These are phyloP conservation scores for Caerostris darwini DNA, from an alignment of 1,140 invertebrate genomes.

Conservation along the genomic window DNA sequence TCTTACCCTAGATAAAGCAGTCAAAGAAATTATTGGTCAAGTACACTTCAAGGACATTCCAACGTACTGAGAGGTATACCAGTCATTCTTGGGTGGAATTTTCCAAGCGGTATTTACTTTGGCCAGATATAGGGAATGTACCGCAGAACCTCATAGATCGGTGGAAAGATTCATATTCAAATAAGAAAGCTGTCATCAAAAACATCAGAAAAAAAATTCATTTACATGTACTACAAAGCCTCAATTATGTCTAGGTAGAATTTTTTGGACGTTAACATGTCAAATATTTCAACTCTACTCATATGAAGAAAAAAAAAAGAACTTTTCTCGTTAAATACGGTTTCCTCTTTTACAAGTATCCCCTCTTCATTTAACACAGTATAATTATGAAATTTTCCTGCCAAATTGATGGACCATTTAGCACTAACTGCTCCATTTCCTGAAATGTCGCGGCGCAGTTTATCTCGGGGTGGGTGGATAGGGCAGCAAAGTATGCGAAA, in stretches of 20 bases:
- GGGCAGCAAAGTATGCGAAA: background rate
- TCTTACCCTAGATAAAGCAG: no score
- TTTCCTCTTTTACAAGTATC: background rate
- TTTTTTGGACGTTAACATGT: background rate
- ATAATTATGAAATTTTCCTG: conserved; percentile 42
- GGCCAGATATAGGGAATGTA: no score
- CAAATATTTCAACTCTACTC: background rate
- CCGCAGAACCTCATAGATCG: no score
- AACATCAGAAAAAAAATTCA: background rate
- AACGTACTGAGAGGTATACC: no score
- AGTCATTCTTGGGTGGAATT: no score
- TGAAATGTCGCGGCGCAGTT: background rate
- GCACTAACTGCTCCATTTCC: conserved; percentile 42
- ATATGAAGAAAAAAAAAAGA: background rate
- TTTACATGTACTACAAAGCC: no score
- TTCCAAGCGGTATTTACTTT: no score
- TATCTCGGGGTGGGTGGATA: background rate
- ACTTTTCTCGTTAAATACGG: background rate
- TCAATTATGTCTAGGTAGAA: background rate
- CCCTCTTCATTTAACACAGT: background rate
- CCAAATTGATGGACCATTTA: conserved; percentile 41
- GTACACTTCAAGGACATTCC: no score
- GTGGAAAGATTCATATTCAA: no score
- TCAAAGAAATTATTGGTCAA: no score
- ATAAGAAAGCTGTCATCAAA: background rate